Base-by-base conservation (phyloP, 64 coral and sea anemone species). In the Stylophora pistillata region DNA sequence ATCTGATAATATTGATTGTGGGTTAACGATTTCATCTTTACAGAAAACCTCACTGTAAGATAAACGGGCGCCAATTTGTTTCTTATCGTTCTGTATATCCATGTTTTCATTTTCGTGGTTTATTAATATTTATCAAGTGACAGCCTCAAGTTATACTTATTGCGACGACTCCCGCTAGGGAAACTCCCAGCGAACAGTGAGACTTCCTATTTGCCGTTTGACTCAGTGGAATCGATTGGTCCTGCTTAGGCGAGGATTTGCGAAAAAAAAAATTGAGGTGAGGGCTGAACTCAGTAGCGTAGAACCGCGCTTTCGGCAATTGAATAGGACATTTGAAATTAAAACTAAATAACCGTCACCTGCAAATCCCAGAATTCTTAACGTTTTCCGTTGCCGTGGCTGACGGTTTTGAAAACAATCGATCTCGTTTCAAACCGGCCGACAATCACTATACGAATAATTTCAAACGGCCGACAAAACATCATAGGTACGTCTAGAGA, bases 281-380 rank as follows among this genome's bases (percentile, higher is more conserved):
- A 47, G 37, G 37, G 37, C 37, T 4, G 37, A 47, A 47, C 37
- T 47, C 37, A 47, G 7, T 47, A 47, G 37, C 37, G 37, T 47
- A 47, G 7, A 47, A 47, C 37, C 37, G 7, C 37, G 37, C 37
- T 71, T 10, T 26, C 66, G 1, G 21, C 7, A 9, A 27, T 30
- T n/a, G 18, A 21, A 52, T 83, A 15, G 62, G 34, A 83, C 68
- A 83, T 83, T 63, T 65, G 41, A 59, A 82, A 62, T 82, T 66
- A 53, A 83, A 83, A 66, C 80, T 18, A 53, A 25, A 83, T 53
- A 69, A 7, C 74, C 53, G 53, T 37, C 61, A 83, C 80, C 80
- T 83, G 80, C 80, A 68, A 69, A 68, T 83, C 80, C 61, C 60
- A 83, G 62, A 83, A 53, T 83, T 69, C 61, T 68, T 33, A 18